Percentiles rank a stretch among this genome's conserved stretches.
Conservation (phyloP, 1,140 invertebrate species). For the Acyrthosiphon pisum region DNA sequence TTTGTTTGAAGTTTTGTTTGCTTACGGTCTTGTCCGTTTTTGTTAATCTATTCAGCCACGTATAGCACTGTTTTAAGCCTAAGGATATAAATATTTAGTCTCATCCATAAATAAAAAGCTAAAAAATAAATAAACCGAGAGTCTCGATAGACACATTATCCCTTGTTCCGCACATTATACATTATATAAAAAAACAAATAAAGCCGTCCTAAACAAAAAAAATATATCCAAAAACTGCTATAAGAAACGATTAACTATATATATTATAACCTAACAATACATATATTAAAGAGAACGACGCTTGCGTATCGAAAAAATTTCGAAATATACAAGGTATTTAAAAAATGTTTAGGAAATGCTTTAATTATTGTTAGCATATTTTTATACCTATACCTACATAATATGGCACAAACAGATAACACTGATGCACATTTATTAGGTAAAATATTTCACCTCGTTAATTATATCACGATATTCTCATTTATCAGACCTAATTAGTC, state of each 20-base stretch:
- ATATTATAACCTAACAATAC: background rate
- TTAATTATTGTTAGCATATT: too few species aligned
- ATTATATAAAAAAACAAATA: background rate
- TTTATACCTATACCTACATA: too few species aligned
- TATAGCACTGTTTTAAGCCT: constrained; percentile 7
- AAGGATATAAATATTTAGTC: constrained; percentile 8
- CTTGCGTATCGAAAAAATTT: background rate
- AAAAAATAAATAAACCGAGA: background rate
- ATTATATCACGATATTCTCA: too few species aligned
- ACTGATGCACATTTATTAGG: too few species aligned
- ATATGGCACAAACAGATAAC: too few species aligned
- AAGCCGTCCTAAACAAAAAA: too few species aligned
- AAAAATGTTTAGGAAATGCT: too few species aligned
- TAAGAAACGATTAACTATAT: background rate
- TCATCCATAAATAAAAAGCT: background rate
- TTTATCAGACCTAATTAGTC: too few species aligned
- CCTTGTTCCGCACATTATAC: background rate
- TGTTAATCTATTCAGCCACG: constrained; percentile 21
- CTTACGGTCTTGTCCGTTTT: background rate
- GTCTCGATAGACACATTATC: background rate
- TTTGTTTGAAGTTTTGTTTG: constrained; percentile 43
- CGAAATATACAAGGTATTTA: background rate
- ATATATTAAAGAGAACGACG: background rate
- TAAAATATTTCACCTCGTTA: too few species aligned
- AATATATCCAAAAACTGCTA: background rate